Conservation (phyloP, 2,113 vertebrate genomes). For the Corythaixoides concolor region DNA sequence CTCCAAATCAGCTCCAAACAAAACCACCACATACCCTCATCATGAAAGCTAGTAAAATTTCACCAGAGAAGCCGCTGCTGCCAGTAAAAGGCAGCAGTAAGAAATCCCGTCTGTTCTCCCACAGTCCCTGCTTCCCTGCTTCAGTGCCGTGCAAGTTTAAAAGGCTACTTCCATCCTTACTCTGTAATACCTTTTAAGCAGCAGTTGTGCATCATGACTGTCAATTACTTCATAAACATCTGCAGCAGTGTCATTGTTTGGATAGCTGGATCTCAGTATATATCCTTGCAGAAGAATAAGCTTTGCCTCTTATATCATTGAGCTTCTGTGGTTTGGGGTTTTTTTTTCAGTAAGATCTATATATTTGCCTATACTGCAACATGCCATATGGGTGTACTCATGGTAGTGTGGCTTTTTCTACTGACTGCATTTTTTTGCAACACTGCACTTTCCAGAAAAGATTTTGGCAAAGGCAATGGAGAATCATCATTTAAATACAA, state of each 20-base stretch:
- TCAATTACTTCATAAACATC: constrained; percentile 49
- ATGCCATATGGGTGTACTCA: constrained; percentile 21
- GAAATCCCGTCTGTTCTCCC: neutral
- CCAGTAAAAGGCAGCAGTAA: neutral
- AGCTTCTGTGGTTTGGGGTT: neutral
- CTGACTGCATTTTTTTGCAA: constrained; percentile 29
- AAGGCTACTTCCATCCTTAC: neutral
- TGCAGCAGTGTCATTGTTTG: constrained; percentile 20
- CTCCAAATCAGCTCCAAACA: neutral
- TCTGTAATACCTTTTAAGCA: neutral
- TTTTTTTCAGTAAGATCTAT: constrained; percentile 1
- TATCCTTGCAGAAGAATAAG: neutral
- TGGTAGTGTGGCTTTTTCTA: constrained; percentile 17
- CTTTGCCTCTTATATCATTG: neutral
- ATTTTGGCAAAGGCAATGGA: constrained; percentile 40
- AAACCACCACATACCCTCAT: neutral
- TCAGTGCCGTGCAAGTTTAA: neutral
- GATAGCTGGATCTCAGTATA: constrained; percentile 28
- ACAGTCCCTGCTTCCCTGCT: neutral
- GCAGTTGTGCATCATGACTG: neutral
- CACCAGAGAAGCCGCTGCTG: neutral
- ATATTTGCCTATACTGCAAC: constrained; percentile 10
- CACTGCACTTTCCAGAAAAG: constrained; percentile 49
- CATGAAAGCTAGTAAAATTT: neutral
- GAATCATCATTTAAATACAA: constrained; percentile 43